These are phyloP conservation scores for Arctocebus calabarensis DNA, from an alignment of 2,797 vertebrate genomes.

Conservation along the genomic window DNA sequence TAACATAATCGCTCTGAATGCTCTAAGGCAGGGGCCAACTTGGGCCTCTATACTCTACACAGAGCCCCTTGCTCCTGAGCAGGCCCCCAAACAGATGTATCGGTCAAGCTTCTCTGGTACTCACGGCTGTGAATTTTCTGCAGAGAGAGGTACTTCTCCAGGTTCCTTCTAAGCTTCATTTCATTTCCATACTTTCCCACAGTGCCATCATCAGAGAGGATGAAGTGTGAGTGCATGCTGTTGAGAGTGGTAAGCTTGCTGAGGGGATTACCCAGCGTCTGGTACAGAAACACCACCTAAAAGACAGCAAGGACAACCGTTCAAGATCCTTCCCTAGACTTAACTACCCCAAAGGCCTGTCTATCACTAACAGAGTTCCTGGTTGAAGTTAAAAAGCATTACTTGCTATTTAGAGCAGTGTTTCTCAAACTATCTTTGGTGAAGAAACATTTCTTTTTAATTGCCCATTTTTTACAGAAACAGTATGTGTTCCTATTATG, in stretches of 20 bases:
- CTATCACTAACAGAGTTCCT: background rate
- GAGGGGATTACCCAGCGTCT: conserved; percentile 94
- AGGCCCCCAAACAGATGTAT: background rate
- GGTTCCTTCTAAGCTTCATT: conserved; percentile 92
- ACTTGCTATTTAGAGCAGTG: background rate
- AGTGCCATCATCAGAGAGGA: conserved; percentile 97
- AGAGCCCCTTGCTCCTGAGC: background rate
- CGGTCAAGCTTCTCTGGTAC: conserved; percentile 77
- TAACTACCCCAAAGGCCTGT: background rate
- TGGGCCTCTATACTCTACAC: background rate
- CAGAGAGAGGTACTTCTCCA: conserved; percentile 94
- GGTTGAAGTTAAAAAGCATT: background rate
- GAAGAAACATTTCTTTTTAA: background rate
- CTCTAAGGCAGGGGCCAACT: background rate
- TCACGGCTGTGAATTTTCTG: conserved; percentile 96
- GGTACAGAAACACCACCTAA: conserved; percentile 95
- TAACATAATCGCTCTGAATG: background rate
- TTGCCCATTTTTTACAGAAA: background rate
- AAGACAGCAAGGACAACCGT: conserved; percentile 24
- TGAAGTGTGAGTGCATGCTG: conserved; percentile 97
- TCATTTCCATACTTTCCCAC: conserved; percentile 96
- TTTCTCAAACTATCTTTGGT: background rate
- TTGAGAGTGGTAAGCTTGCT: conserved; percentile 96
- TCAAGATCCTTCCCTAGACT: background rate
- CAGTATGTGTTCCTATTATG: background rate